Conservation (phyloP, 2,797 vertebrate species). For the Eurystomus glaucurus region DNA sequence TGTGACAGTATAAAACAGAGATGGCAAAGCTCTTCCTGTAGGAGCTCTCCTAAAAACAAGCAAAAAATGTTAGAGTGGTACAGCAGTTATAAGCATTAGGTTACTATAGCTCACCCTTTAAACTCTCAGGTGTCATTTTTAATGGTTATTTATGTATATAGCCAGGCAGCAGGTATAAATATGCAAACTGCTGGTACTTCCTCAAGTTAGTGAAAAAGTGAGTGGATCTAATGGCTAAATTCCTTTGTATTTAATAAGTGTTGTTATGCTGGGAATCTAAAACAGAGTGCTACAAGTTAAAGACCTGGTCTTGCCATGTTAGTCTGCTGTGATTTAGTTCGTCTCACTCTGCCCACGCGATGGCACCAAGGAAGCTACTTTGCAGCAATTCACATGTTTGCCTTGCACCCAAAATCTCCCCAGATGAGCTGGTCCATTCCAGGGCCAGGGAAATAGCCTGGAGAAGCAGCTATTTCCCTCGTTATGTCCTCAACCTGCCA, state of each 20-base stretch:
- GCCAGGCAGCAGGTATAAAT: not conserved
- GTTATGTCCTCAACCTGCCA: constrained; percentile 34
- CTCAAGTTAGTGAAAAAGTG: not conserved
- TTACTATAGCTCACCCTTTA: not conserved
- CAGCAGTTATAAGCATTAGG: not conserved
- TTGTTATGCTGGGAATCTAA: not conserved
- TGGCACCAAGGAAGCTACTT: not conserved
- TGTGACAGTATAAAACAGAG: not conserved
- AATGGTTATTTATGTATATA: not conserved
- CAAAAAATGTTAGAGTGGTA: not conserved
- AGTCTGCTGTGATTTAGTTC: not conserved
- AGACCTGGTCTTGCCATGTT: not conserved
- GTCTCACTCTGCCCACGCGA: not conserved
- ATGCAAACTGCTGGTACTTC: not conserved
- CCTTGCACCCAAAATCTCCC: not conserved
- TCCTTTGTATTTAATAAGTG: not conserved
- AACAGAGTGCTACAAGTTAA: not conserved
- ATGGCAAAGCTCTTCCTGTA: not conserved
- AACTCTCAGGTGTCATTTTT: not conserved
- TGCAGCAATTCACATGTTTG: not conserved
- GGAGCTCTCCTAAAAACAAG: not conserved
- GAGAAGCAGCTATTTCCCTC: not conserved
- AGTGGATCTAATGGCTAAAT: not conserved
- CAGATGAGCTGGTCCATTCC: not conserved
- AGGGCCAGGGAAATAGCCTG: not conserved